phyloP scores from a whole-genome alignment of 2,113 vertebrate species.

The Hemiprocne comata region DNA sequence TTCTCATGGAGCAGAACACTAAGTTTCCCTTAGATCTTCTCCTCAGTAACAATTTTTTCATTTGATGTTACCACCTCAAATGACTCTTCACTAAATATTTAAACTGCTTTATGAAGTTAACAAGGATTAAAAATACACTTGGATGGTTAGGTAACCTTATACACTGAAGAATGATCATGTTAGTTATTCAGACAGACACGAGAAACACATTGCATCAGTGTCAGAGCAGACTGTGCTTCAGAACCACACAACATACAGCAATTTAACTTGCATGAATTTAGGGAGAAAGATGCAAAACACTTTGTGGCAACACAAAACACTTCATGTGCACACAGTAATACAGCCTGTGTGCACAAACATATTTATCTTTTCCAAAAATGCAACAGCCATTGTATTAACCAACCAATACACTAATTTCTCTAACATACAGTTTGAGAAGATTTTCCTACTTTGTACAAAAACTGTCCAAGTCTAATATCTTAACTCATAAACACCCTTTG shows the following conservation, averaged over 20 bases:
- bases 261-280: neutral
- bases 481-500: neutral
- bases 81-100: slow-evolving; percentile 79
- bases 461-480: neutral
- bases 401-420: neutral
- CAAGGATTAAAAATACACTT: slow-evolving; percentile 67
- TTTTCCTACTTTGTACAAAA: neutral
- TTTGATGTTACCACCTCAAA: slow-evolving; percentile 73
- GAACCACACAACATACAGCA: neutral
- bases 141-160: slow-evolving; percentile 54
- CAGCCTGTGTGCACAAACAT: neutral
- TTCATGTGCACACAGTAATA: neutral
- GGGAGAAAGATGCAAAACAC: neutral
- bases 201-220: neutral
- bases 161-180: neutral
- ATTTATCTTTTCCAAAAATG: neutral
- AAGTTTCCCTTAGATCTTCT: slow-evolving; percentile 77
- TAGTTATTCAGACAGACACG: neutral
- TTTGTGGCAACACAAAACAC: neutral
- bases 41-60: slow-evolving; percentile 84
- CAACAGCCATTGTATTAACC: neutral
- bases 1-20: slow-evolving; percentile 58
- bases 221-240: neutral
- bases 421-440: neutral
- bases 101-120: slow-evolving; percentile 76